Percentiles rank a stretch among this genome's conserved stretches.
Evolutionary conservation across 2,888 invertebrate species (phyloP).

Genomic region (Bellardia pandia): DNA sequence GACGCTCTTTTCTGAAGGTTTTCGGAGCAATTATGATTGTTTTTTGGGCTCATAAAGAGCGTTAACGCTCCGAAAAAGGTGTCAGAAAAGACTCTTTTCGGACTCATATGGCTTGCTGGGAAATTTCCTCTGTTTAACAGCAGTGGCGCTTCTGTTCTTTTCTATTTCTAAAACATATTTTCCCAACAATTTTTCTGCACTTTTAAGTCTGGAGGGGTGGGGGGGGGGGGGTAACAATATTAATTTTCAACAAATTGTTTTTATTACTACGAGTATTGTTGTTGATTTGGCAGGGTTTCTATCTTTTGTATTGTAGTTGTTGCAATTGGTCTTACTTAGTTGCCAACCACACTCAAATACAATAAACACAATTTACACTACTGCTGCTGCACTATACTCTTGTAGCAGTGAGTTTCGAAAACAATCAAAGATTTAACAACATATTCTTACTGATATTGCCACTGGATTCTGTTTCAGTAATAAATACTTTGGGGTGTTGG

Average conservation of each 20-base stretch:
- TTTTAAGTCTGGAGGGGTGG: conserved; percentile 46
- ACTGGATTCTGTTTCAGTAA: conserved; percentile 56
- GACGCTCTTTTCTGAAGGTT: too few species aligned
- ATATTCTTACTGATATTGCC: conserved; percentile 53
- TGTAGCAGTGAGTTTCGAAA: not conserved
- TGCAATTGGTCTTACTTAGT: not conserved
- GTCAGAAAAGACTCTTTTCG: too few species aligned
- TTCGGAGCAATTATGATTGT: too few species aligned
- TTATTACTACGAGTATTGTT: conserved; percentile 43
- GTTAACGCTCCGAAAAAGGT: too few species aligned
- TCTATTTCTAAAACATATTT: conserved; percentile 2
- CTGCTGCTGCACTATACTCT: not conserved
- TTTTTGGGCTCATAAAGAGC: too few species aligned
- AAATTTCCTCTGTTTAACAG: too few species aligned
- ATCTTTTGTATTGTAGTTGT: not conserved
- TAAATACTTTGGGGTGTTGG: conserved; percentile 48
- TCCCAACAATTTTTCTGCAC: conserved; percentile 10
- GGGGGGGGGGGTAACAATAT: conserved; percentile 49
- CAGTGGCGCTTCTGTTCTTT: conserved; percentile 15
- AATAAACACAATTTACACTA: conserved; percentile 48
- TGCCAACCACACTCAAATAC: conserved; percentile 59
- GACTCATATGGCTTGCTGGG: too few species aligned
- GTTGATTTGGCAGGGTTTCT: conserved; percentile 44
- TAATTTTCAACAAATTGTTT: conserved; percentile 69
- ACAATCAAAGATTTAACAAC: conserved; percentile 57